Evolutionary conservation across 1,140 invertebrate species (phyloP).

Genomic region (Tachypleus tridentatus): DNA sequence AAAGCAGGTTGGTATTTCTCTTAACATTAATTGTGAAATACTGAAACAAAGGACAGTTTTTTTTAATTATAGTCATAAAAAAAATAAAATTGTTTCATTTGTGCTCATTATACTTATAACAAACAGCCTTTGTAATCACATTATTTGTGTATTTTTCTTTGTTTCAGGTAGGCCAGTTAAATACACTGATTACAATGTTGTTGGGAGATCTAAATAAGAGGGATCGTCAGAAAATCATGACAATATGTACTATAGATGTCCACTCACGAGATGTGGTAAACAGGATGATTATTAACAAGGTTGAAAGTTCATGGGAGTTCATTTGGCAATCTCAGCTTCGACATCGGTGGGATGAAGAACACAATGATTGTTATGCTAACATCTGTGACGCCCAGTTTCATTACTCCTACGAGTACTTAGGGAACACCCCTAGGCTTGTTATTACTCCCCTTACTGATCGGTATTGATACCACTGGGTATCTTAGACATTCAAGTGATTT

Average conservation of each 20-base stretch:
- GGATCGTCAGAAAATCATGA: constrained; percentile 96
- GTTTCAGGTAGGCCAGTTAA: constrained; percentile 49
- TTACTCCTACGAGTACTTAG: constrained; percentile 89
- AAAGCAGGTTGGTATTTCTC: constrained; percentile 80
- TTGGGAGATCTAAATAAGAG: constrained; percentile 76
- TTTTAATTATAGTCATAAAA: too few relatives aligned
- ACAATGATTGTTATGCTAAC: constrained; percentile 86
- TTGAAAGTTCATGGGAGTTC: constrained; percentile 81
- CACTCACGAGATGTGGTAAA: constrained; percentile 80
- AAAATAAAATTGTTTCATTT: too few relatives aligned
- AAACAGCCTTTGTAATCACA: too few relatives aligned
- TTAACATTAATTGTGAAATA: too few relatives aligned
- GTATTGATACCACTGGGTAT: constrained; percentile 43
- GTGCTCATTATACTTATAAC: too few relatives aligned
- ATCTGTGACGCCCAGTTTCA: constrained; percentile 93
- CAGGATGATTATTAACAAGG: constrained; percentile 80
- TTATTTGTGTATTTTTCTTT: too few relatives aligned
- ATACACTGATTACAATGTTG: constrained; percentile 74
- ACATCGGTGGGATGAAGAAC: constrained; percentile 74
- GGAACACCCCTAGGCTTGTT: constrained; percentile 85
- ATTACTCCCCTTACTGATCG: constrained; percentile 59
- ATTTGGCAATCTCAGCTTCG: constrained; percentile 91
- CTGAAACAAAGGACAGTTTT: too few relatives aligned
- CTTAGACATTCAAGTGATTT: too few relatives aligned
- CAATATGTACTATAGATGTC: constrained; percentile 95